A percentile compares a stretch with the other conserved stretches of the same genome.
phyloP scores from a whole-genome alignment of 2,113 vertebrate genomes.

The Bubalus kerabau region DNA sequence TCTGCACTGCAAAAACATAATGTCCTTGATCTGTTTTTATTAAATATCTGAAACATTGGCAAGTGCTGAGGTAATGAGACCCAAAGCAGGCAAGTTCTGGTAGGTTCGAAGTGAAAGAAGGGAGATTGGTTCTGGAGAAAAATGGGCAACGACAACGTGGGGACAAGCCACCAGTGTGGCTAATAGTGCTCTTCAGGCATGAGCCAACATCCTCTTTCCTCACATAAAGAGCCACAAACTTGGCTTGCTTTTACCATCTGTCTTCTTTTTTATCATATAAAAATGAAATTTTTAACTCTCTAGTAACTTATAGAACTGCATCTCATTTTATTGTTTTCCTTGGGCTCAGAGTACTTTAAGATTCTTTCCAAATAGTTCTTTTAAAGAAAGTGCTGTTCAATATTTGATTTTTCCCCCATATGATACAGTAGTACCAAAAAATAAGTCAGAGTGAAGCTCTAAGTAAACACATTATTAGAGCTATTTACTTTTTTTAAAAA shows the following conservation, averaged over 20 bases:
- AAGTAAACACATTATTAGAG: not conserved
- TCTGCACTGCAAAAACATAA: not conserved
- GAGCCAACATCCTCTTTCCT: rapidly evolving
- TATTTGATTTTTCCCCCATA: not conserved
- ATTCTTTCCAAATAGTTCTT: not conserved
- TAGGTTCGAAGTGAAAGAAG: not conserved
- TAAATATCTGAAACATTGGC: not conserved
- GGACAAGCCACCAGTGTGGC: not conserved
- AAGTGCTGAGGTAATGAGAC: not conserved
- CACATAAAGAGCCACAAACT: not conserved
- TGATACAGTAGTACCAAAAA: not conserved
- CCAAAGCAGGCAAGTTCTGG: not conserved
- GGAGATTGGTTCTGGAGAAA: not conserved
- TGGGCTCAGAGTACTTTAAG: not conserved
- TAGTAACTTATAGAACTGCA: not conserved
- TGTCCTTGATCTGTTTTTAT: not conserved
- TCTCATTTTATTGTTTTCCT: not conserved
- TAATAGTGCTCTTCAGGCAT: not conserved
- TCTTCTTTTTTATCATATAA: not conserved
- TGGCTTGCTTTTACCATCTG: not conserved
- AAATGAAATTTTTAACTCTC: not conserved
- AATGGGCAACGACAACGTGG: not conserved
- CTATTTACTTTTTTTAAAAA: not conserved
- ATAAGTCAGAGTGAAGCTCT: not conserved
- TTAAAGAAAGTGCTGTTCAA: not conserved